Evolutionary conservation across 2,888 invertebrate species (phyloP).

Genomic region (Xanthostigma xanthostigma): DNA sequence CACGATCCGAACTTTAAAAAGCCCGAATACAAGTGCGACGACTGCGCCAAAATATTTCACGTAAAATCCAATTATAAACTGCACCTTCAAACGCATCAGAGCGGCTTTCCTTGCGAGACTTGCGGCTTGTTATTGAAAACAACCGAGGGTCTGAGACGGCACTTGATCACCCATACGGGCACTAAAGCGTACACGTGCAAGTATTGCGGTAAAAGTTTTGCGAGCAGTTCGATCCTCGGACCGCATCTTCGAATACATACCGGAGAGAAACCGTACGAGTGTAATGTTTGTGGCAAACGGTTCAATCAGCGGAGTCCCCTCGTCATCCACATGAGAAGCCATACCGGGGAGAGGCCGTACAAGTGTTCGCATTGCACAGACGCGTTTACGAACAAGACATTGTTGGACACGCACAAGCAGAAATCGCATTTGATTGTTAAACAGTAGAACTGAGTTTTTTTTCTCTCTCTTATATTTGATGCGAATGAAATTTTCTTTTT

Average conservation of each 20-base stretch:
- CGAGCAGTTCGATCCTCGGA: background rate
- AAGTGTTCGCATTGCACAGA: slow-evolving; percentile 5
- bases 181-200: slow-evolving; percentile 27
- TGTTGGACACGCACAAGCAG: no score
- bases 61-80: slow-evolving; percentile 1
- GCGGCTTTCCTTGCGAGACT: slow-evolving; percentile 19
- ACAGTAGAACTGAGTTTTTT: no score
- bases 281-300: slow-evolving; percentile 22
- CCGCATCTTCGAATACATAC: slow-evolving; percentile 3
- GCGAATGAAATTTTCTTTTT: no score
- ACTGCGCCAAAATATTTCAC: slow-evolving; percentile 1
- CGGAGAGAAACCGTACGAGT: slow-evolving; percentile 19
- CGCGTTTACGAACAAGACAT: no score
- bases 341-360: slow-evolving; percentile 9
- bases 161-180: slow-evolving; percentile 27
- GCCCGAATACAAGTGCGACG: background rate
- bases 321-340: slow-evolving; percentile 16
- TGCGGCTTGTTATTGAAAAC: slow-evolving; percentile 34
- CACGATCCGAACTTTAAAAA: no score
- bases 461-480: no score
- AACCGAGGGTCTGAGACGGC: slow-evolving; percentile 28
- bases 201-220: background rate
- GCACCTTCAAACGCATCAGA: slow-evolving; percentile 9
- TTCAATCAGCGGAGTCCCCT: slow-evolving; percentile 14
- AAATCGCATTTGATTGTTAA: no score